These are phyloP conservation scores for Ypsolopha scabrella DNA, from an alignment of 2,888 invertebrate species.

Conservation along the genomic window DNA sequence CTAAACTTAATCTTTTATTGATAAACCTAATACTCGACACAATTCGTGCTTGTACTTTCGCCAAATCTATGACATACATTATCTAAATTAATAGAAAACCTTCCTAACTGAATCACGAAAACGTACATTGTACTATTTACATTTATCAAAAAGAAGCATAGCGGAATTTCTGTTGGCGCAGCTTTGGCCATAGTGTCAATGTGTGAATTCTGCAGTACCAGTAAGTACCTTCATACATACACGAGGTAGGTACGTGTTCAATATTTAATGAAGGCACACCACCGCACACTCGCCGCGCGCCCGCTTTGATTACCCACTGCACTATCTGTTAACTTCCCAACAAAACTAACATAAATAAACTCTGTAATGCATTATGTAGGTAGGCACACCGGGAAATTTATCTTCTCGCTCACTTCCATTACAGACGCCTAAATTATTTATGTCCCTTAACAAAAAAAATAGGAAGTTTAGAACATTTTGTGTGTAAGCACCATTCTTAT, in stretches of 20 bases:
- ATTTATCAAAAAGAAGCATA: not conserved
- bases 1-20: too few species aligned
- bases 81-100: too few species aligned
- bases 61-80: too few species aligned
- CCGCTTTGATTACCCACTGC: slow-evolving; percentile 8
- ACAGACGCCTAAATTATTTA: not conserved
- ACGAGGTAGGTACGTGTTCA: slow-evolving; percentile 27
- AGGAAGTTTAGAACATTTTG: too few species aligned
- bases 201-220: slow-evolving; percentile 19
- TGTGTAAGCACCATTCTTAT: not conserved
- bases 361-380: not conserved
- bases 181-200: slow-evolving; percentile 11
- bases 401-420: not conserved
- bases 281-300: slow-evolving; percentile 15
- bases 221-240: too few species aligned
- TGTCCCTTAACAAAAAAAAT: too few species aligned
- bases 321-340: not conserved
- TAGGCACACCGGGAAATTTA: not conserved
- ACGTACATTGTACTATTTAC: not conserved
- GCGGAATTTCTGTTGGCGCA: slow-evolving; percentile 1
- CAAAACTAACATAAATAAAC: not conserved
- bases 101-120: too few species aligned
- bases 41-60: too few species aligned
- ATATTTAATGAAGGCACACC: slow-evolving; percentile 46
- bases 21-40: too few species aligned